Base-by-base conservation (phyloP, 2,888 invertebrate genomes). In the Elgonia sp. region DNA sequence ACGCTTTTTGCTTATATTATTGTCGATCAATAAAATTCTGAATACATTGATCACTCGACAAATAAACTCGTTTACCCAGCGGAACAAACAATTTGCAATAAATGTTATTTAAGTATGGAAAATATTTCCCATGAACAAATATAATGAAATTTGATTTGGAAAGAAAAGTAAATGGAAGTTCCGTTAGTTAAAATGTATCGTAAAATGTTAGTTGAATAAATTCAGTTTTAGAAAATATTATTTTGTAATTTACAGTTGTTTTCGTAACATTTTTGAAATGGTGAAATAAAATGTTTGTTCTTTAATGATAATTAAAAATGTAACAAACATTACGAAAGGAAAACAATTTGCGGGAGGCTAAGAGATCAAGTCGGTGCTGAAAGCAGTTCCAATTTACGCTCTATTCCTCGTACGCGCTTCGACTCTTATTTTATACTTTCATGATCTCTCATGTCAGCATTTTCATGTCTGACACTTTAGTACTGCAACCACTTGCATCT, bases 391-490 rank as follows among this genome's bases (percentile, higher is more conserved):
- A 70, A 57, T 77, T 84, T 70, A 63, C 29, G 70, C 63, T 76
- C 37, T 75, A 20, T 83, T 21, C 37, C 69, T 69, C 40, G 37
- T 70, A 42, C 40, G 37, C 21, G 73, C 53, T 76, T 76, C 76
- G n/a, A 76, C 76, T 76, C 83, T 83, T 76, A 76, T 83, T 83
- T 83, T 69, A 83, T 69, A 76, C 76, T 83, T 83, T 76, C 50
- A 60, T 53, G 62, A 76, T 83, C 83, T 83, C 76, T 83, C 76
- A 40, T 69, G 63, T 85, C 85, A 73, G 50, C 73, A 72, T 77
- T 82, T 82, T 77, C 72, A 46, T 77, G 77, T 72, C 81, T 82
- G 82, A 77, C 82, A 76, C 70, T 82, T 82, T 46, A 82, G 18
- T 37, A 53, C 76, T 55, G 42, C 76, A 76, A 82, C 86, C 76